These are phyloP conservation scores for Lamellibrachia luymesi DNA, from an alignment of 1,140 invertebrate species.

Conservation along the genomic window DNA sequence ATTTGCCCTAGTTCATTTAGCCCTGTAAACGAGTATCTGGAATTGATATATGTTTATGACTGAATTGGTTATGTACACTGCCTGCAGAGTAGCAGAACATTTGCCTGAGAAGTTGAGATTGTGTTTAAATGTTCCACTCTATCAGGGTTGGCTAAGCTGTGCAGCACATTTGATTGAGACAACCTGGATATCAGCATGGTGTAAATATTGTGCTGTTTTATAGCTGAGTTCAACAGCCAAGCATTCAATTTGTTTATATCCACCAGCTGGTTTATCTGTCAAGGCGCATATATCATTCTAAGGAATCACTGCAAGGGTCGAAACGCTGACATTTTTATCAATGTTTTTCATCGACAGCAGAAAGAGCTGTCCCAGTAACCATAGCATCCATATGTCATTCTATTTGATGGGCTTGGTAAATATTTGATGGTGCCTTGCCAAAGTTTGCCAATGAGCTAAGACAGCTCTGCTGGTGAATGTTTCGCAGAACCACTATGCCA, in stretches of 20 bases:
- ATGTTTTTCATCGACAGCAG: neutral
- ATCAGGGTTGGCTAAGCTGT: neutral
- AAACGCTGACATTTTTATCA: neutral
- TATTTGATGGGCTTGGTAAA: neutral
- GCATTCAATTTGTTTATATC: neutral
- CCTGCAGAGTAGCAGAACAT: neutral
- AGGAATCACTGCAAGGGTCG: neutral
- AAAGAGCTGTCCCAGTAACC: neutral
- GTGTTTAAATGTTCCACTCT: neutral
- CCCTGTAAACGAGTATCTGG: neutral
- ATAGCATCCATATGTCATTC: neutral
- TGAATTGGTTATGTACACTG: too few relatives aligned
- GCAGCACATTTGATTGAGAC: neutral
- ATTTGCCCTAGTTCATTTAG: neutral
- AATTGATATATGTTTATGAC: neutral
- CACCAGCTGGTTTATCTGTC: neutral
- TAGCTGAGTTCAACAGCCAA: neutral
- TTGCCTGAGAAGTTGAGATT: neutral
- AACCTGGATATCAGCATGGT: neutral
- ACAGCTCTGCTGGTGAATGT: neutral
- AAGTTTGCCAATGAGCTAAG: neutral
- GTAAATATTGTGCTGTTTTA: neutral
- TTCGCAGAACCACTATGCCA: neutral
- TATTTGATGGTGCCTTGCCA: constrained; percentile 4
- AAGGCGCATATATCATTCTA: neutral